Conservation (phyloP, 2,888 invertebrate species). For the Ornithoptera priamus region DNA sequence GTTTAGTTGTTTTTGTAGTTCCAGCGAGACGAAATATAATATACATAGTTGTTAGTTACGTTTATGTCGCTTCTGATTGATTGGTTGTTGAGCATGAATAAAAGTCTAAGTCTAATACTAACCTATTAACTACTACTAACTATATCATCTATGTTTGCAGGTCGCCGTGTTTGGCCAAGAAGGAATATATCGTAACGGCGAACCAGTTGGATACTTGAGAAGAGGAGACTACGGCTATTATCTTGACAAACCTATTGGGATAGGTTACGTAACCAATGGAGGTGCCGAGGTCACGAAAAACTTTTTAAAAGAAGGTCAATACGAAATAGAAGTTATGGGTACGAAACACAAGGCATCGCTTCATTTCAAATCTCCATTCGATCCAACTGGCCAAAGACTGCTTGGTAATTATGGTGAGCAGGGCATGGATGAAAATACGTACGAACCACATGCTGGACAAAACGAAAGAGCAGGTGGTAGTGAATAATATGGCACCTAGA, state of each 20-base stretch:
- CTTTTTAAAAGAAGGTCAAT: conserved; percentile 85
- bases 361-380: conserved; percentile 89
- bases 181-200: conserved; percentile 88
- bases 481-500: conserved; percentile 55
- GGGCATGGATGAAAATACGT: conserved; percentile 64
- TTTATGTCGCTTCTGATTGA: neutral
- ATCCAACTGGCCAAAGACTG: conserved; percentile 87
- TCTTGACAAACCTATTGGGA: conserved; percentile 78
- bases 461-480: conserved; percentile 73
- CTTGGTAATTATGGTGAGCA: conserved; percentile 83
- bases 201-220: conserved; percentile 88
- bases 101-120: neutral
- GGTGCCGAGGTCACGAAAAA: conserved; percentile 82
- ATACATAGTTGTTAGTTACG: neutral
- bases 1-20: neutral
- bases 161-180: conserved; percentile 92
- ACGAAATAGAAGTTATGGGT: conserved; percentile 91
- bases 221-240: conserved; percentile 88
- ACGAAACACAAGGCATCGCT: conserved; percentile 84
- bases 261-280: conserved; percentile 80
- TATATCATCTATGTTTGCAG: conserved; percentile 44
- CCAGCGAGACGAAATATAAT: neutral
- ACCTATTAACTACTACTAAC: no score
- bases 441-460: conserved; percentile 71
- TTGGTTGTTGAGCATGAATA: neutral